Percentiles rank a stretch among this genome's conserved stretches.
These are phyloP conservation scores for Lophochroa leadbeateri DNA, from an alignment of 2,113 vertebrate genomes.

Conservation along the genomic window DNA sequence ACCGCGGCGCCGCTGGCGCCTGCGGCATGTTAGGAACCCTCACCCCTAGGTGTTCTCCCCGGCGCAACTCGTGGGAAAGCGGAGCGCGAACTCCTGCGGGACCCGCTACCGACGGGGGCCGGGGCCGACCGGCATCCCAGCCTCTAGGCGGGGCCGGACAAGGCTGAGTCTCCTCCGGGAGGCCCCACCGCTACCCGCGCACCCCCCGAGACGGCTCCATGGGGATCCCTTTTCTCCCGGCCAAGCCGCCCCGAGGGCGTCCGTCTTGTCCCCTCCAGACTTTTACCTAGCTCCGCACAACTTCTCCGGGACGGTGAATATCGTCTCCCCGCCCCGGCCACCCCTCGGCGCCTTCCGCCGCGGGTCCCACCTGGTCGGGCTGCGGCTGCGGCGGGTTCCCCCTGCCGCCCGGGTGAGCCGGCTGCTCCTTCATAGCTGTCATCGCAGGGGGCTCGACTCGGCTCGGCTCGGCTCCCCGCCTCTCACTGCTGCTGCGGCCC, in stretches of 20 bases:
- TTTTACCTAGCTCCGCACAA: background rate
- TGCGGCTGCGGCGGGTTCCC: conserved; percentile 72
- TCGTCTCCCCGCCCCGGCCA: background rate
- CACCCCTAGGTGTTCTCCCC: background rate
- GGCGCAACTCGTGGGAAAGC: background rate
- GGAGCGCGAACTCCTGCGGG: background rate
- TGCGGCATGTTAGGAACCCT: background rate
- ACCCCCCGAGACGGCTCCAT: background rate
- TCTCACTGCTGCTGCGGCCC: conserved; percentile 66
- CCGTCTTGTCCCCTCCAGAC: background rate
- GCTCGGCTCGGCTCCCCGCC: conserved; percentile 2
- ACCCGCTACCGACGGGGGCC: background rate
- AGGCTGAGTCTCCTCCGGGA: background rate
- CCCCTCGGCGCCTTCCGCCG: background rate
- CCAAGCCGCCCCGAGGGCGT: background rate
- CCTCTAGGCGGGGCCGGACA: background rate
- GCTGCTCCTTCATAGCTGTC: conserved; percentile 89
- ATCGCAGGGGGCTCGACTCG: conserved; percentile 67
- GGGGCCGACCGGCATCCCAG: background rate
- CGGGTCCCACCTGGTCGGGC: conserved; percentile 81
- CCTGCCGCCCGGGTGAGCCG: conserved; percentile 73
- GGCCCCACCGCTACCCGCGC: background rate
- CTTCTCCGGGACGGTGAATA: conserved; percentile 12
- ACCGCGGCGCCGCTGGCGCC: background rate
- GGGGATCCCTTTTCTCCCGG: background rate